These are phyloP conservation scores for Drosophila fungiperda DNA, from an alignment of 2,888 invertebrate genomes.

Conservation along the genomic window DNA sequence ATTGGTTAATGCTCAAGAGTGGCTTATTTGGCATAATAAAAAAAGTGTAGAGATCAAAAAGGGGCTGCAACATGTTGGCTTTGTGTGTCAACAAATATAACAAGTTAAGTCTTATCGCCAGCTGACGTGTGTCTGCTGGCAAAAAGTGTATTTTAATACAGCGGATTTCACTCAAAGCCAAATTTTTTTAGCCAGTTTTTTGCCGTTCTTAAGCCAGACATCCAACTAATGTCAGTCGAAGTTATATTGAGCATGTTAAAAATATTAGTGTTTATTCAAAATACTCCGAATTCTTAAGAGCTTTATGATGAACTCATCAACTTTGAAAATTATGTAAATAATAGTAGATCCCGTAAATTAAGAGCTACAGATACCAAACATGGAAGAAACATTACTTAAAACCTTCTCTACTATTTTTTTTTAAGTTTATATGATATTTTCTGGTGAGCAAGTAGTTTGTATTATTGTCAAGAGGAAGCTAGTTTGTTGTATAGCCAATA, in stretches of 20 bases:
- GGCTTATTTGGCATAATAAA: conserved; percentile 15
- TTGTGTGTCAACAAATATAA: conserved; percentile 28
- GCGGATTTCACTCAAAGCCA: neutral
- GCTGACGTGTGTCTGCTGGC: neutral
- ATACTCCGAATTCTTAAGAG: too few relatives aligned
- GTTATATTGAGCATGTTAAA: neutral
- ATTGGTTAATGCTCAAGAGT: conserved; percentile 31
- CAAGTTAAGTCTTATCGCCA: conserved; percentile 12
- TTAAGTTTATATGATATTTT: neutral
- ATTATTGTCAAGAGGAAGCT: neutral
- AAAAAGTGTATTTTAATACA: neutral
- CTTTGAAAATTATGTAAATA: too few relatives aligned
- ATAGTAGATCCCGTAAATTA: too few relatives aligned
- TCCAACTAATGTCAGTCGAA: neutral
- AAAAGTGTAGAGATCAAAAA: conserved; percentile 19
- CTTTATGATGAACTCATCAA: too few relatives aligned
- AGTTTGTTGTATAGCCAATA: neutral
- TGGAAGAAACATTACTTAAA: too few relatives aligned
- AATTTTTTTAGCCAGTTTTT: neutral
- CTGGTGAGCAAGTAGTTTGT: conserved; percentile 7
- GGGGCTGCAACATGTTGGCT: conserved; percentile 18
- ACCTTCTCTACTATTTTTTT: neutral
- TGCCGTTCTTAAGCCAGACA: neutral
- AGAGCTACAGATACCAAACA: too few relatives aligned
- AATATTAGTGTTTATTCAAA: too few relatives aligned